A percentile compares a stretch with the other conserved stretches of the same genome.
Evolutionary conservation across 2,113 vertebrate genomes (phyloP).

Genomic region (Eudyptes chrysolophus): DNA sequence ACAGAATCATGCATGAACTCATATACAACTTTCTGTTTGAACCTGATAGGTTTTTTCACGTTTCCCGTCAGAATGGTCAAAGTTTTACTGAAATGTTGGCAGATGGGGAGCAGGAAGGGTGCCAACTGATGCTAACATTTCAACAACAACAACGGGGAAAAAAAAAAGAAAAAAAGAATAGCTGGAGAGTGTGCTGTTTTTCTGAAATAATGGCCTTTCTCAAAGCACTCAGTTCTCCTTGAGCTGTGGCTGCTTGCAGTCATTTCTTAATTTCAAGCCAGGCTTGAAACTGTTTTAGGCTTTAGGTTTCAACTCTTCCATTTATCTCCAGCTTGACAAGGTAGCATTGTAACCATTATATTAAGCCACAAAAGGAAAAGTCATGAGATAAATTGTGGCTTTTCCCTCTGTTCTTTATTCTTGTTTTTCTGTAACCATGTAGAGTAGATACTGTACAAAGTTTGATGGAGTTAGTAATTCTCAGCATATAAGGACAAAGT

Average conservation of each 20-base stretch:
- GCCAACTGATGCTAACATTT: not conserved
- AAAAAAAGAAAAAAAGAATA: not conserved
- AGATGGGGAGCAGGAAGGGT: not conserved
- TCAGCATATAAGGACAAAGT: not conserved
- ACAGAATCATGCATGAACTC: not conserved
- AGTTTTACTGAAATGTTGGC: not conserved
- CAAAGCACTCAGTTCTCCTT: not conserved
- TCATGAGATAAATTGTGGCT: not conserved
- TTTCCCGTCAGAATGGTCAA: not conserved
- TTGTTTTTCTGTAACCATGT: not conserved
- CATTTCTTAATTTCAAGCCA: not conserved
- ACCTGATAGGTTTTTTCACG: not conserved
- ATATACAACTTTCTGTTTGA: not conserved
- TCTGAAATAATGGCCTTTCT: not conserved
- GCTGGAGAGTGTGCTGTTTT: not conserved
- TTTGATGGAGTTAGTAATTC: not conserved
- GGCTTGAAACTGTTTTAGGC: not conserved
- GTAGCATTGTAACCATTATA: not conserved
- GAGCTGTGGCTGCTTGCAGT: not conserved
- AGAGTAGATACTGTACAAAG: not conserved
- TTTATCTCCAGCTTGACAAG: slow-evolving; percentile 17
- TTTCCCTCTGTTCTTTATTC: not conserved
- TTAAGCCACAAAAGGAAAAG: not conserved
- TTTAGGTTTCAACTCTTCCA: not conserved
- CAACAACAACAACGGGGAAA: not conserved